Conservation (phyloP, 2,888 invertebrate species). For the Leucophora obtusa region DNA sequence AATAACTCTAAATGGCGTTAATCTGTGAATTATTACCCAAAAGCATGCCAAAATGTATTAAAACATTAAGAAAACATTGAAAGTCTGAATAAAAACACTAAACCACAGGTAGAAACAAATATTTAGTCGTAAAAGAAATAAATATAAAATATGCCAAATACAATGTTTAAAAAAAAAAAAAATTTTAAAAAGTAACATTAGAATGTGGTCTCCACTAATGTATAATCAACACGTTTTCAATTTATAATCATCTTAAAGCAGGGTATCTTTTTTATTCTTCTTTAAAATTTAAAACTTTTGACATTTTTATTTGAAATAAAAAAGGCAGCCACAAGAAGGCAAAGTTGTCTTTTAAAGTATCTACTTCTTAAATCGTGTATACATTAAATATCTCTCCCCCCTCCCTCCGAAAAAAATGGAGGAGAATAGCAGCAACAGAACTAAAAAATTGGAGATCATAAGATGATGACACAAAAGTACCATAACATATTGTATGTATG, state of each 20-base stretch:
- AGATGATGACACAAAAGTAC: neutral
- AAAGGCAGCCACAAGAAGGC: neutral
- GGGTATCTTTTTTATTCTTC: neutral
- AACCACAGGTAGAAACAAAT: constrained; percentile 60
- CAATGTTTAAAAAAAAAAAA: constrained; percentile 34
- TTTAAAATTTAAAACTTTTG: constrained; percentile 17
- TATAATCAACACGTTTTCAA: constrained; percentile 36
- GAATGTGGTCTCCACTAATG: constrained; percentile 8
- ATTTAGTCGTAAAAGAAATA: neutral
- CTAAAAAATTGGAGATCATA: neutral
- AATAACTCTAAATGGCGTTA: constrained; percentile 75
- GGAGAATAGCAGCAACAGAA: neutral
- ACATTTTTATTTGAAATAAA: constrained; percentile 30
- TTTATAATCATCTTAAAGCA: constrained; percentile 5
- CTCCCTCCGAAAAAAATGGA: neutral
- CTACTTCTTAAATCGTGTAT: neutral
- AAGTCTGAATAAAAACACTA: neutral
- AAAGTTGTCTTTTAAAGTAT: constrained; percentile 3
- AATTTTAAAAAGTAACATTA: constrained; percentile 49
- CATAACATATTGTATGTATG: neutral
- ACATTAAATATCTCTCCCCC: neutral
- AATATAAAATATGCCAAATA: constrained; percentile 7
- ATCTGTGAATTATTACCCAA: constrained; percentile 77
- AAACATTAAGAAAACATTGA: constrained; percentile 52
- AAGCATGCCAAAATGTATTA: constrained; percentile 77